These are phyloP conservation scores for Callocephalon fimbriatum DNA, from an alignment of 2,113 vertebrate species.

Conservation along the genomic window DNA sequence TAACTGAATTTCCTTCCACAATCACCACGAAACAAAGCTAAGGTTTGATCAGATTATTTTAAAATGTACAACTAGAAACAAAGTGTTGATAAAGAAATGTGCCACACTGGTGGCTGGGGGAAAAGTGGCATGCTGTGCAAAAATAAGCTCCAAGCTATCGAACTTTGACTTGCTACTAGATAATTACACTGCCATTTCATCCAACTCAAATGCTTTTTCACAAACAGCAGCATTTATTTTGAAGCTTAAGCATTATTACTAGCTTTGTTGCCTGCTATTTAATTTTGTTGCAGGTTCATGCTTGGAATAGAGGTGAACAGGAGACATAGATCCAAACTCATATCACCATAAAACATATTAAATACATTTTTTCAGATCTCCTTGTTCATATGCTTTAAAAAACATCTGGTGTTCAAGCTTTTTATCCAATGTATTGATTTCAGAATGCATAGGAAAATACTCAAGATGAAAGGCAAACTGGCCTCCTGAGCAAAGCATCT, in stretches of 20 bases:
- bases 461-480: background rate
- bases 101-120: background rate
- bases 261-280: slow-evolving; percentile 12
- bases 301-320: slow-evolving; percentile 5
- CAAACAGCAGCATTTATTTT: slow-evolving; percentile 19
- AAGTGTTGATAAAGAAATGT: background rate
- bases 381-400: background rate
- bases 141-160: slow-evolving; percentile 32
- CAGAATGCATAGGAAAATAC: background rate
- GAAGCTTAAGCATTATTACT: background rate
- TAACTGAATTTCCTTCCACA: background rate
- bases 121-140: background rate
- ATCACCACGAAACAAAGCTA: background rate
- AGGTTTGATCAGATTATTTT: background rate
- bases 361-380: background rate
- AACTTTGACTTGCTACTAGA: background rate
- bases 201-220: slow-evolving; percentile 3
- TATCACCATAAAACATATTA: background rate
- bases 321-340: background rate
- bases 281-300: background rate
- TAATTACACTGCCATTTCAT: slow-evolving; percentile 35
- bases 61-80: background rate
- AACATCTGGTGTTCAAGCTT: background rate
- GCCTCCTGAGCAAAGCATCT: background rate
- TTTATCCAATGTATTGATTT: background rate